phyloP scores from a whole-genome alignment of 2,797 vertebrate species.

The Mus caroli region DNA sequence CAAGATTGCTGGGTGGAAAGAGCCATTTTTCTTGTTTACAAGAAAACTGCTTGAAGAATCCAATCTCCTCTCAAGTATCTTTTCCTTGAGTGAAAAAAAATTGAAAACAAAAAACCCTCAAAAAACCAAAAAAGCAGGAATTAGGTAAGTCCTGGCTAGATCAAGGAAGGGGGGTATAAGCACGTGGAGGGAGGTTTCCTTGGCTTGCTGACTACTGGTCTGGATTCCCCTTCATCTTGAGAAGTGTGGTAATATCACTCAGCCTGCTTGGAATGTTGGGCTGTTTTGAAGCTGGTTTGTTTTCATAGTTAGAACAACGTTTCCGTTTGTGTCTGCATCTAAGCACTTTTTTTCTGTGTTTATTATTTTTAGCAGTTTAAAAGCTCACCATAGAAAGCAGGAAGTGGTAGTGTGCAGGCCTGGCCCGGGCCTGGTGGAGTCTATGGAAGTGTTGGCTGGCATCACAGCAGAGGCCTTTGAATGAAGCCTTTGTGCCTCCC shows the following conservation, averaged over 20 bases:
- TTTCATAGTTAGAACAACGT: constrained; percentile 71
- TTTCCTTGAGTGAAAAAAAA: constrained; percentile 1
- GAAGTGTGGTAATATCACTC: background rate
- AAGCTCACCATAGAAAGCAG: constrained; percentile 62
- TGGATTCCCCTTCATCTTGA: background rate
- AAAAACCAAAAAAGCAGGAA: background rate
- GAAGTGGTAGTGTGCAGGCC: constrained; percentile 55
- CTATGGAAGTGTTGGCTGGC: constrained; percentile 46
- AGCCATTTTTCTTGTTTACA: background rate
- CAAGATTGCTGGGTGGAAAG: background rate
- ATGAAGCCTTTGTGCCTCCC: constrained; percentile 79
- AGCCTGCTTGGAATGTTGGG: background rate
- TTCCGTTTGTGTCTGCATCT: constrained; percentile 71
- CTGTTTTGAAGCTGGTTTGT: constrained; percentile 59
- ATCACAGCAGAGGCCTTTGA: constrained; percentile 53
- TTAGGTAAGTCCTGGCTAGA: background rate
- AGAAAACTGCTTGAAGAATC: background rate
- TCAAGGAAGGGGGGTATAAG: rapidly evolving
- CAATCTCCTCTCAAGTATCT: background rate
- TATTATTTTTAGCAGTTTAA: constrained; percentile 82
- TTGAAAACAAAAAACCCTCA: too few species aligned
- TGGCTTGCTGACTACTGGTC: background rate
- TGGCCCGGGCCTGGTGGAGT: constrained; percentile 57
- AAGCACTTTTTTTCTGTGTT: constrained; percentile 74
- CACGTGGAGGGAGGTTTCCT: background rate